These are phyloP conservation scores for Drosophila pseudotalamancana DNA, from an alignment of 2,888 invertebrate species.

Conservation along the genomic window DNA sequence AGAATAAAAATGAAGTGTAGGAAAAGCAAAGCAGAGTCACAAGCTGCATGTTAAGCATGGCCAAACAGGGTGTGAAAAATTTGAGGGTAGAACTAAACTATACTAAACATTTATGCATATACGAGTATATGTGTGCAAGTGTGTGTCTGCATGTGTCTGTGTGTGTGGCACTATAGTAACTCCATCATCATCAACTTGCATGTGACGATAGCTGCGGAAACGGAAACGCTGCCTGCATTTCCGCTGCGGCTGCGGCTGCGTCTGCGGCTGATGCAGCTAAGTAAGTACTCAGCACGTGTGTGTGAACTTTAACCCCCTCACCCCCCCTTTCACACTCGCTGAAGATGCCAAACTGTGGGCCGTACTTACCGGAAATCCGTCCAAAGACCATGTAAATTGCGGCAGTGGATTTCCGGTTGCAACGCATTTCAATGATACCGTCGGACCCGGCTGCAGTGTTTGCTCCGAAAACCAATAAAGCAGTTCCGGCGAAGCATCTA, in stretches of 20 bases:
- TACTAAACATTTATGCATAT: slow-evolving; percentile 61
- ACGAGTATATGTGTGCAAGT: slow-evolving; percentile 3
- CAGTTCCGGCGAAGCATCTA: slow-evolving; percentile 95
- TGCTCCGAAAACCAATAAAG: slow-evolving; percentile 96
- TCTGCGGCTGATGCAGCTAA: slow-evolving; percentile 33
- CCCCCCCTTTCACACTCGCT: not conserved
- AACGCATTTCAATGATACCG: slow-evolving; percentile 95
- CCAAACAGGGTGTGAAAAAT: not conserved
- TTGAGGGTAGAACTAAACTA: not conserved
- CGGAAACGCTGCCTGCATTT: slow-evolving; percentile 74
- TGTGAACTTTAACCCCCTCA: slow-evolving; percentile 20
- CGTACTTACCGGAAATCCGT: slow-evolving; percentile 92
- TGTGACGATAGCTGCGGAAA: slow-evolving; percentile 52
- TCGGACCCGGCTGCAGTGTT: slow-evolving; percentile 95
- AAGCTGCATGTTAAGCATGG: slow-evolving; percentile 26
- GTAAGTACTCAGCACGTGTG: slow-evolving; percentile 54
- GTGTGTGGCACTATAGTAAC: slow-evolving; percentile 8
- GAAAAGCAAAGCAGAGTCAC: slow-evolving; percentile 40
- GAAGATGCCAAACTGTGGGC: slow-evolving; percentile 23
- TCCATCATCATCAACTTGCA: slow-evolving; percentile 42
- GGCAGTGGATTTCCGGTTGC: slow-evolving; percentile 98
- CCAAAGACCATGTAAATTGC: slow-evolving; percentile 95
- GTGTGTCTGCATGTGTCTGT: not conserved
- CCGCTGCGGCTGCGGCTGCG: slow-evolving; percentile 40
- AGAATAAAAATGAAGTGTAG: slow-evolving; percentile 31